Evolutionary conservation across 2,113 vertebrate genomes (phyloP), one percentile per base, ranked within the genome.

Genomic region (Heliornis fulica): DNA sequence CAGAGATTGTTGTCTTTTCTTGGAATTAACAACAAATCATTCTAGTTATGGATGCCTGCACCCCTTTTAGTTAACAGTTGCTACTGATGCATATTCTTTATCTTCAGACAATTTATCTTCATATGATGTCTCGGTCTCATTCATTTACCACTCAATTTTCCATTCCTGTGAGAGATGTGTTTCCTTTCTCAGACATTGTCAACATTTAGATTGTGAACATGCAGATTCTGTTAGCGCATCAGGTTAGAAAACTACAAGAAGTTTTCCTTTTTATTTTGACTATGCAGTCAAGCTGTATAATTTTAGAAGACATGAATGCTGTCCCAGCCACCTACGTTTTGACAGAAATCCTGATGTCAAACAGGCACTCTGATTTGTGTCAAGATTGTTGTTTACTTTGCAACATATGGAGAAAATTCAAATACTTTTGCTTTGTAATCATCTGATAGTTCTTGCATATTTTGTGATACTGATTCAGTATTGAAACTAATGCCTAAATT

Each of bases 261-360:
- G 34, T 50, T 94, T 95, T 85, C 31, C 46, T 85, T 59, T 86
- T 77, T 83, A 12, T 96, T 96, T 96, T 94, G 91, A 96, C 79
- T 83, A 70, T 71, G 54, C 15, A 88, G 57, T 93, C 71, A 83
- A 74, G 59, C 29, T 36, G 45, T 61, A 45, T 83, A 89, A 92
- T 90, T 96, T 95, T 87, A 93, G 91, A 93, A 8, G 64, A 65
- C 28, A 72, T 11, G 18, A 94, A 46, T 88, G 63, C 59, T 87
- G 45, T 88, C 61, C 63, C 87, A 93, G 21, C 78, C 78, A 93
- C 94, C 89, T 77, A 94, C 57, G 0, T 72, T 93, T 87, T 94
- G 95, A 82, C 93, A 94, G 78, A 65, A 94, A 87, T 83, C 70
- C 54, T 89, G 40, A 54, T 94, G 74, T 96, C 93, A 96, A 85